phyloP scores from a whole-genome alignment of 2,113 vertebrate species.

The Actenoides lindsayi region DNA sequence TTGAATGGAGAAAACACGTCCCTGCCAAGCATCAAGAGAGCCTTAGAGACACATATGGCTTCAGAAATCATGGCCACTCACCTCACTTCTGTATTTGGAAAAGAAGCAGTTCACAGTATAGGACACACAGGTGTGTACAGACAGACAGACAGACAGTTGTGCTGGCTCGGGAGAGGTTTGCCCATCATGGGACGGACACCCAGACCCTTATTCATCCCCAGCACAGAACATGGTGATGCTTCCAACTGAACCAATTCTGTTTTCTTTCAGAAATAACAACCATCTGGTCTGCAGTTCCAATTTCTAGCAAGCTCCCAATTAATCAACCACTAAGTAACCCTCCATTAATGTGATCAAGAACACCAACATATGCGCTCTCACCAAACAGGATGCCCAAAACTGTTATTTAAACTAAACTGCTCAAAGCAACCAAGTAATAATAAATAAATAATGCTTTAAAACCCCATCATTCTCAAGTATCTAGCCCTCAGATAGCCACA shows the following conservation, averaged over 20 bases:
- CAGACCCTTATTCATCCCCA: background rate
- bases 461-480: background rate
- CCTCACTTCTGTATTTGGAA: background rate
- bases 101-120: background rate
- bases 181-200: background rate
- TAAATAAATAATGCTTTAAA: too few relatives aligned
- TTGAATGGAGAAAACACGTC: too few relatives aligned
- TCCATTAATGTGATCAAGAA: background rate
- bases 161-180: background rate
- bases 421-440: background rate
- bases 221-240: background rate
- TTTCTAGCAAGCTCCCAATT: slow-evolving; percentile 29
- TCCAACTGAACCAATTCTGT: background rate
- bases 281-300: slow-evolving; percentile 30
- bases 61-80: background rate
- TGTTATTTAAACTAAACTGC: background rate
- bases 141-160: background rate
- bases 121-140: background rate
- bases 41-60: background rate
- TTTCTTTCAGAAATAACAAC: slow-evolving; percentile 42
- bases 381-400: background rate
- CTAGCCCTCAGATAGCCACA: background rate
- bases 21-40: background rate
- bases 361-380: slow-evolving; percentile 21
- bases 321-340: background rate